Percentiles rank a stretch among this genome's conserved stretches.
phyloP scores from a whole-genome alignment of 1,140 invertebrate species.

The Caenorhabditis elegans region DNA sequence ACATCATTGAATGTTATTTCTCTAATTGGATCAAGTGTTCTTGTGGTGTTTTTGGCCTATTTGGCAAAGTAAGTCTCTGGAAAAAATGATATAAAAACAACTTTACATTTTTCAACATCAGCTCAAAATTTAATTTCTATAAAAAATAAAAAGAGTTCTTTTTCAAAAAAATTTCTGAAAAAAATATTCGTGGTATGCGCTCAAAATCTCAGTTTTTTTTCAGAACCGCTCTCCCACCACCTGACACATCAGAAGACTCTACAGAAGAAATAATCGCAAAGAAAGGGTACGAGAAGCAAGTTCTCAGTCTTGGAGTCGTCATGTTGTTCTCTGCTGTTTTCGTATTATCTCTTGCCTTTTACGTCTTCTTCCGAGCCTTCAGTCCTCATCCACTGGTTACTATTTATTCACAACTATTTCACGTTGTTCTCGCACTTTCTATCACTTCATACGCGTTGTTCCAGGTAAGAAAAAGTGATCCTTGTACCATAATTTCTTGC shows the following conservation, averaged over 20 bases:
- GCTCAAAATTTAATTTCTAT: too few relatives aligned
- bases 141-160: too few relatives aligned
- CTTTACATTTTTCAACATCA: too few relatives aligned
- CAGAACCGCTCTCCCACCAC: background rate
- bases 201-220: too few relatives aligned
- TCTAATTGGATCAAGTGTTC: background rate
- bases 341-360: background rate
- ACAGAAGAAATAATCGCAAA: background rate
- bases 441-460: background rate
- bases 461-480: too few relatives aligned
- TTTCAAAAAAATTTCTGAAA: too few relatives aligned
- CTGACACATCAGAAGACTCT: background rate
- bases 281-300: background rate
- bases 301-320: background rate
- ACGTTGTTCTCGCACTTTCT: background rate
- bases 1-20: background rate
- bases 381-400: conserved; percentile 5
- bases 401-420: conserved; percentile 14
- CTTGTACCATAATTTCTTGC: too few relatives aligned
- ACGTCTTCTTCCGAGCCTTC: background rate
- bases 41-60: background rate
- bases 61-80: background rate
- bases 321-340: conserved; percentile 11
- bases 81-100: too few relatives aligned
- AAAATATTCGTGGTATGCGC: too few relatives aligned